Conservation (phyloP, 2,888 invertebrate species). For the Aphodius sticticus region DNA sequence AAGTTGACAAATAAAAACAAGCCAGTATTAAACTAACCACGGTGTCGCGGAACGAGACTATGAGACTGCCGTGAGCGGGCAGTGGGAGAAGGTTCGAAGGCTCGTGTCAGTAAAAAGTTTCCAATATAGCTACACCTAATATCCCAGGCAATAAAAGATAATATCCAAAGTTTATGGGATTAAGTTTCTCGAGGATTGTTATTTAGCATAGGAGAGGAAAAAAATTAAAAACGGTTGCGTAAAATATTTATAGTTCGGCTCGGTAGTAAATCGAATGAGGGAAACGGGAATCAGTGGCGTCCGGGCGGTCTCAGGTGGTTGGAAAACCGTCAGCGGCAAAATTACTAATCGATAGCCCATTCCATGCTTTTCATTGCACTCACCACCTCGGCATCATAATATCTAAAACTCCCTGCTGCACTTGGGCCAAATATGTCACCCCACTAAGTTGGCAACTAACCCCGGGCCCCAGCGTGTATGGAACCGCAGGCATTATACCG, state of each 20-base stretch:
- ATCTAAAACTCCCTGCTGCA: slow-evolving; percentile 37
- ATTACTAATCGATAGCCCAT: slow-evolving; percentile 47
- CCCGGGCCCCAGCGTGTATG: not conserved
- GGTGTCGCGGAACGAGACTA: too few relatives aligned
- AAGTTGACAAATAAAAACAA: too few relatives aligned
- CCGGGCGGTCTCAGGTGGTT: slow-evolving; percentile 44
- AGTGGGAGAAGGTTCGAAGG: too few relatives aligned
- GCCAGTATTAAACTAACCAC: too few relatives aligned
- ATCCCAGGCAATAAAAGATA: not conserved
- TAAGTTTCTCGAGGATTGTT: not conserved
- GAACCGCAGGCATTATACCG: slow-evolving; percentile 14
- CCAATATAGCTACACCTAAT: not conserved
- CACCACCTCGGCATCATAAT: slow-evolving; percentile 45
- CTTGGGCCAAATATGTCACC: slow-evolving; percentile 32
- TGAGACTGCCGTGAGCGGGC: too few relatives aligned
- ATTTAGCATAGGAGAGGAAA: not conserved
- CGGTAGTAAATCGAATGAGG: slow-evolving; percentile 18
- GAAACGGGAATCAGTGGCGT: slow-evolving; percentile 40
- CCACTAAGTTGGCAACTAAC: slow-evolving; percentile 23
- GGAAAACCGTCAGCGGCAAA: slow-evolving; percentile 45
- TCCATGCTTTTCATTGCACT: slow-evolving; percentile 44
- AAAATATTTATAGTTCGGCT: slow-evolving; percentile 15
- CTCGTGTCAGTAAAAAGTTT: not conserved
- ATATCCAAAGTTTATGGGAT: not conserved
- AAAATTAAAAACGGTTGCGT: slow-evolving; percentile 16